Percentiles rank a stretch among this genome's conserved stretches.
Conservation (phyloP, 2,888 invertebrate species). For the Pycnomerus fuliginosus region DNA sequence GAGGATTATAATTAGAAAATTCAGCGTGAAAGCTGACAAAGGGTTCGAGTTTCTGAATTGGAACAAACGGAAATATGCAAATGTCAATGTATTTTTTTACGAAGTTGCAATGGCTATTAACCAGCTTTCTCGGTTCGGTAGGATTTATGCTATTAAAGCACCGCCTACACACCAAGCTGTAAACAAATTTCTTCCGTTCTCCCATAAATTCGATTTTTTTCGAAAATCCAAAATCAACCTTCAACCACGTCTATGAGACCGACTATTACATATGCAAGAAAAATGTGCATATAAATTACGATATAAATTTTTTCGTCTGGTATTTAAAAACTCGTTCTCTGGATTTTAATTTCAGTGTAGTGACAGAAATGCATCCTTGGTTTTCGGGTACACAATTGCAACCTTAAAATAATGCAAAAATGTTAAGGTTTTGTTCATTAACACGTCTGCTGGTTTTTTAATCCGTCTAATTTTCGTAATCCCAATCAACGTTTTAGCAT, state of each 20-base stretch:
- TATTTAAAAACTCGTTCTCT: background rate
- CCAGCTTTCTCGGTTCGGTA: slow-evolving; percentile 26
- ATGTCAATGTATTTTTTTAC: slow-evolving; percentile 21
- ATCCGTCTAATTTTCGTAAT: too few relatives aligned
- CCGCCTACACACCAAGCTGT: slow-evolving; percentile 22
- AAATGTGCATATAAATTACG: slow-evolving; percentile 15
- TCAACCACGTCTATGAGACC: slow-evolving; percentile 4
- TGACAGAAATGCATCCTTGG: too few relatives aligned
- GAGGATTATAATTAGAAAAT: too few relatives aligned
- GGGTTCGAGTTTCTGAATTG: too few relatives aligned
- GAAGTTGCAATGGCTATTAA: slow-evolving; percentile 20
- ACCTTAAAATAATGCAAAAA: slow-evolving; percentile 14
- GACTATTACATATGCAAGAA: slow-evolving; percentile 9
- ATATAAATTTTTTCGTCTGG: too few relatives aligned
- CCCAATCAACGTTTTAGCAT: too few relatives aligned
- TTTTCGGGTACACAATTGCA: too few relatives aligned
- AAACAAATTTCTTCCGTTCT: slow-evolving; percentile 27
- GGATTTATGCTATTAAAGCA: slow-evolving; percentile 22
- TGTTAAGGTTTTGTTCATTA: slow-evolving; percentile 19
- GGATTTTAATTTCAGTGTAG: too few relatives aligned
- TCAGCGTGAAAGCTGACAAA: too few relatives aligned
- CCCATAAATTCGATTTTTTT: slow-evolving; percentile 1
- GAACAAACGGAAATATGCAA: too few relatives aligned
- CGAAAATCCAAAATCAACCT: background rate
- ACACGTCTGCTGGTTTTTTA: slow-evolving; percentile 3